Evolutionary conservation across 2,797 vertebrate species (phyloP), one percentile per base, ranked within the genome.

Genomic region (Myotis pilosus): DNA sequence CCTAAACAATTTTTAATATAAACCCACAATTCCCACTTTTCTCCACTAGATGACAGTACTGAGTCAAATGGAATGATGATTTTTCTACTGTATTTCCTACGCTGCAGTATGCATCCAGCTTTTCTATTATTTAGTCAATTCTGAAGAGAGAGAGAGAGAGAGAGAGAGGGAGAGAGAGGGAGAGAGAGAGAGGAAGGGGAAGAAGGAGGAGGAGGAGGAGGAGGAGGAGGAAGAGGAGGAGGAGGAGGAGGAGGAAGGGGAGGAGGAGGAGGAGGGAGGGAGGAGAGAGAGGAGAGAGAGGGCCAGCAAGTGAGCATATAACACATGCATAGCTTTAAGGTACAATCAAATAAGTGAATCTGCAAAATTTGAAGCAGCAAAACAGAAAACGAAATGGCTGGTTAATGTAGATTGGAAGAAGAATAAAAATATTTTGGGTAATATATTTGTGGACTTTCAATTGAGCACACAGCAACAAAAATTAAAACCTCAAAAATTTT

Each of bases 41-140:
- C 17, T 44, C 82, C 90, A 92, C 62, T 92, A 90, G 82, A 33
- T 96, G 87, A 55, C 82, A 90, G 22, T 85, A 78, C 38, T 36
- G 79, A 15, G 62, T 83, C 87, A 94, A 94, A 87, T 15, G 90
- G 20, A 76, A n/a, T 25, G 7, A 5, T 16, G 8, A 82, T 94
- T 88, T 78, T 75, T 79, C 33, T 16, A 23, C 33, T 60, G 0
- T 72, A 72, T 84, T 84, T 84, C 41, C 60, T 55, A 75, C 80
- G 75, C 5, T 12, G 8, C 8, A n/a, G n/a, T 25, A 69, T 62
- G 4, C 33, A 81, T 75, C 5, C 66, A 22, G 22, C 75, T 69
- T 89, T 89, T 79, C 17, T 92, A 15, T 80, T 28, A 53, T 38
- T 36, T 8, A 11, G 7, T 19, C 49, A 74, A 85, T 69, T 68